A percentile compares a stretch with the other conserved stretches of the same genome.
Evolutionary conservation across 2,113 vertebrate species (phyloP).

Genomic region (Oryzias curvinotus): DNA sequence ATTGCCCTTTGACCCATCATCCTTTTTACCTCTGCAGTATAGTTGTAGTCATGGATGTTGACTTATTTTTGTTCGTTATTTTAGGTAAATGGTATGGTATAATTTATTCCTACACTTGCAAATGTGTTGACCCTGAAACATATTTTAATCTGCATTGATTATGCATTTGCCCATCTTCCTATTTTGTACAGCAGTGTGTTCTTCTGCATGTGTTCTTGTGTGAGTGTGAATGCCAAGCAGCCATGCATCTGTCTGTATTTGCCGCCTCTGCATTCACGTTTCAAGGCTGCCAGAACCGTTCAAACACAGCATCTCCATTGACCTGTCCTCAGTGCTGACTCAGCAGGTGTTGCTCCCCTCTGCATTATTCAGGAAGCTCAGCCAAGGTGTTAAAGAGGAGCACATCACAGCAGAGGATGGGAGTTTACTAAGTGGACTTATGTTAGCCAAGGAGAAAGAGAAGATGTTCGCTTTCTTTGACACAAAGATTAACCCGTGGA

Average conservation of each 20-base stretch:
- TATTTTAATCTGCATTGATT: conserved; percentile 46
- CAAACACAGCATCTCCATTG: conserved; percentile 45
- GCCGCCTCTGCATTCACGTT: conserved; percentile 16
- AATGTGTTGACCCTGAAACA: conserved; percentile 21
- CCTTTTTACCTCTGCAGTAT: no score
- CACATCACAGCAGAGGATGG: conserved; percentile 44
- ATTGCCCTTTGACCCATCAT: no score
- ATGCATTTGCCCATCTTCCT: conserved; percentile 33
- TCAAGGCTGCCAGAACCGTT: conserved; percentile 33
- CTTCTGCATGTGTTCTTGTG: neutral
- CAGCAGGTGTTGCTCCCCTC: conserved; percentile 38
- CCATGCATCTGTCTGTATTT: conserved; percentile 7
- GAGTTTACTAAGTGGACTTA: conserved; percentile 50
- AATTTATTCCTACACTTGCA: conserved; percentile 13
- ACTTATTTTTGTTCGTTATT: neutral
- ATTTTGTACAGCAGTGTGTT: conserved; percentile 13
- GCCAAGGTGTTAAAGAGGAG: conserved; percentile 66
- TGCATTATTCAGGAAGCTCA: conserved; percentile 69
- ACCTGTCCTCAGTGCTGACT: conserved; percentile 67
- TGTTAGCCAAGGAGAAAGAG: conserved; percentile 21
- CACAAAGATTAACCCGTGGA: conserved; percentile 27
- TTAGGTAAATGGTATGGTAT: conserved; percentile 2
- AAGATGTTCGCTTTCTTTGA: conserved; percentile 22
- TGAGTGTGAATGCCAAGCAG: conserved; percentile 8
- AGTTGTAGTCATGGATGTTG: conserved; percentile 5